phyloP scores from a whole-genome alignment of 2,888 invertebrate species.

The Lycia hirtaria region DNA sequence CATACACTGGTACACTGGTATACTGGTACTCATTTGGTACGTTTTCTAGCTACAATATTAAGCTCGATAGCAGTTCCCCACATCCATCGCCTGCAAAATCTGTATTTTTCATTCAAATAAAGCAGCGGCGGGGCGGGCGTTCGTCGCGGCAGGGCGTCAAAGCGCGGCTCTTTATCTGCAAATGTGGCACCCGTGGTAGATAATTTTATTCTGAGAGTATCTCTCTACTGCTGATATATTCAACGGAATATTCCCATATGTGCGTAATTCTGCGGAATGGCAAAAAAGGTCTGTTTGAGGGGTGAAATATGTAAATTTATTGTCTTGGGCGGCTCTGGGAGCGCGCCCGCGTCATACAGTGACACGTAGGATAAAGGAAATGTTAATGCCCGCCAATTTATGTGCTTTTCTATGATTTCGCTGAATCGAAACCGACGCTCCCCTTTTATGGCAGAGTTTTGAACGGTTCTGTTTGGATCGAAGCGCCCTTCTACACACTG shows the following conservation, averaged over 20 bases:
- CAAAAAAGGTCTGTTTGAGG: slow-evolving; percentile 86
- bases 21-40: not conserved
- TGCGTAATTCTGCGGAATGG: slow-evolving; percentile 85
- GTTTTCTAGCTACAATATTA: not conserved
- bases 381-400: slow-evolving; percentile 85
- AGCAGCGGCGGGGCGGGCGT: slow-evolving; percentile 9
- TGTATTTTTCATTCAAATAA: slow-evolving; percentile 37
- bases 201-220: slow-evolving; percentile 85
- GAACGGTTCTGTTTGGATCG: slow-evolving; percentile 38
- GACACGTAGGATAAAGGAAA: slow-evolving; percentile 85
- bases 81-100: slow-evolving; percentile 31
- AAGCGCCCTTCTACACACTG: slow-evolving; percentile 9
- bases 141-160: slow-evolving; percentile 56
- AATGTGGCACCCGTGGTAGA: slow-evolving; percentile 78
- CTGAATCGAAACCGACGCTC: slow-evolving; percentile 78
- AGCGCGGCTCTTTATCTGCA: slow-evolving; percentile 73
- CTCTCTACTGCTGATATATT: slow-evolving; percentile 85
- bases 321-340: slow-evolving; percentile 82
- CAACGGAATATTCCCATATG: slow-evolving; percentile 86
- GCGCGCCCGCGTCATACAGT: slow-evolving; percentile 83
- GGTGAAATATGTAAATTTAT: slow-evolving; percentile 86
- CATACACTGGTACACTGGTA: too few species aligned
- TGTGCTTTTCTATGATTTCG: slow-evolving; percentile 86
- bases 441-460: slow-evolving; percentile 66
- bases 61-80: not conserved